Base-by-base conservation (phyloP, 2,888 invertebrate species). In the Melitaea athalia region DNA sequence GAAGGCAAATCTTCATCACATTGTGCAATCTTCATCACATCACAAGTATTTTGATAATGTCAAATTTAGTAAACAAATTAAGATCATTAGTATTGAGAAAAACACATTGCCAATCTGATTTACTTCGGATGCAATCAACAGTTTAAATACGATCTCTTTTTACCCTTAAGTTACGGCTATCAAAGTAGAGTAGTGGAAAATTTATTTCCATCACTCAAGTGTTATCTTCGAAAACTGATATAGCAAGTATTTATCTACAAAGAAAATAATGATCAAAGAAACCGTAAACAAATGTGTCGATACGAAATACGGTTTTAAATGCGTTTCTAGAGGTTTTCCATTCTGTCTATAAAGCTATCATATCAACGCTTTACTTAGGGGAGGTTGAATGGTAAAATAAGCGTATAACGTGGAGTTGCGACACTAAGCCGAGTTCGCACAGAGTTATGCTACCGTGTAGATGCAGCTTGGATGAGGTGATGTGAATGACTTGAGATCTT, bases 341-440 rank as follows among this genome's bases (percentile, higher is more conserved):
- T 33, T 55, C 53, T n/a, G 53, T 14, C 14, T 59, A 59, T 49
- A 64, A 59, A 64, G 47, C 59, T 64, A 59, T 64, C 64, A 59
- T 24, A 57, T 64, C 57, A 17, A 42, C 42, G 59, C 38, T 59
- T 59, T 64, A 50, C 64, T 38, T 49, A 31, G 59, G 59, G 49
- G 59, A 59, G 59, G 17, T 24, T n/a, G 31, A 14, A 33, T 14
- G 53, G 53, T n/a, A 64, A 64, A 64, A 50, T 64, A 64, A 64
- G 64, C 50, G 64, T 50, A 59, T 59, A 59, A 64, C 50, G 42
- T 42, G 17, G 24, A 50, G 38, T 64, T 64, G 50, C 42, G 64
- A 64, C 64, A 59, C 50, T 64, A 64, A 64, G 64, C 50, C 59
- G 64, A 64, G 64, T 64, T 64, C 49, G 59, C 38, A 53, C 53